Base-by-base conservation (phyloP, 2,113 vertebrate species). In the Grammomys dolichurus region DNA sequence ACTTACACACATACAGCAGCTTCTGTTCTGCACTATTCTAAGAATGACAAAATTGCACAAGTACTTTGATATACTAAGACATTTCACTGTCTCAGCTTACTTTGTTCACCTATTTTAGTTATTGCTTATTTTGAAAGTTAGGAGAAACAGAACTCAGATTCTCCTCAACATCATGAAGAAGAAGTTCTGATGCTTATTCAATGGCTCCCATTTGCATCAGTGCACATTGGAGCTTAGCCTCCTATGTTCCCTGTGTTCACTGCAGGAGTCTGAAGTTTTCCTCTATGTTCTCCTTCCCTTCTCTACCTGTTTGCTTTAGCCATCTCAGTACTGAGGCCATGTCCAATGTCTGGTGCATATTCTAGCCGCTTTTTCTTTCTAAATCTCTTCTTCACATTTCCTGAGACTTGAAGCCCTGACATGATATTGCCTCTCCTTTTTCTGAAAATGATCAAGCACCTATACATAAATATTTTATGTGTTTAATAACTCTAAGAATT, bases 401-500 rank as follows among this genome's bases (percentile, higher is more conserved):
- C 26, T 4, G 16, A 51, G 22, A 12, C 13, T 48, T 73, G 40
- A 63, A 16, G 16, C 12, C 0, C 3, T 19, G 51, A 51, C 51
- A 51, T 51, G 1, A 51, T 11, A 51, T 51, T 69, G 36, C 3
- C n/a, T 65, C 24, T 91, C 46, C 2, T 13, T 6, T 51, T 72
- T 43, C 6, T 69, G 1, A 48, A 82, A 90, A 58, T n/a, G 17
- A 88, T 67, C 1, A 19, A 58, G 75, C 7, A 28, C 7, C 10
- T 85, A 65, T 85, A 73, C 26, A 31, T 5, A 89, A 65, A 5
- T 80, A 90, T 87, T 95, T 89, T 94, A 16, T 89, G 90, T 46
- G 88, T 82, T 94, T 92, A 91, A 73, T 94, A 89, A 89, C 48
- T 87, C n/a, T 7, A 75, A 85, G 77, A 40, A 67, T 46, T 20